These are phyloP conservation scores for Melanotaenia boesemani DNA, from an alignment of 2,797 vertebrate species.

Conservation along the genomic window DNA sequence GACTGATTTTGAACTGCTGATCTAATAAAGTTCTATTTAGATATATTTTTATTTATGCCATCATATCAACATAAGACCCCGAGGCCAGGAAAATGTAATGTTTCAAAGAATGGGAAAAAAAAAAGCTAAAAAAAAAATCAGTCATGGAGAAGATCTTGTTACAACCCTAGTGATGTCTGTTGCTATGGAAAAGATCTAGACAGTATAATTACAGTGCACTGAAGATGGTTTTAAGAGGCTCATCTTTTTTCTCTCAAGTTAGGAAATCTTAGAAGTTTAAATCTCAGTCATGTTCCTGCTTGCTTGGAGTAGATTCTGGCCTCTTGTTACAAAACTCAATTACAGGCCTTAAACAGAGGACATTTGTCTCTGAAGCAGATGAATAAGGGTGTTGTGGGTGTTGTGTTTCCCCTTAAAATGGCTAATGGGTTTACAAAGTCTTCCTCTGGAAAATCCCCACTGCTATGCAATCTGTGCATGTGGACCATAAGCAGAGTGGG, in stretches of 20 bases:
- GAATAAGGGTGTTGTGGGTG: conserved; percentile 23
- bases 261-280: conserved; percentile 36
- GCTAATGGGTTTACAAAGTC: conserved; percentile 32
- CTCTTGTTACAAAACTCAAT: conserved; percentile 54
- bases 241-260: conserved; percentile 31
- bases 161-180: conserved; percentile 18
- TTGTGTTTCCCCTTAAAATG: conserved; percentile 43
- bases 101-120: neutral
- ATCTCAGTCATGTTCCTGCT: conserved; percentile 45
- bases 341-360: conserved; percentile 56
- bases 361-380: conserved; percentile 48
- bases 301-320: conserved; percentile 33
- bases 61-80: neutral
- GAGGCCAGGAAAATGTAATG: conserved; percentile 1
- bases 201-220: conserved; percentile 54
- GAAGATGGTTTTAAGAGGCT: conserved; percentile 38
- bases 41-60: conserved; percentile 16
- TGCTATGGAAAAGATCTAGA: conserved; percentile 39
- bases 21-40: conserved; percentile 39
- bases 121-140: neutral
- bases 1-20: conserved; percentile 17
- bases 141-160: conserved; percentile 18
- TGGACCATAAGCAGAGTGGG: conserved; percentile 2
- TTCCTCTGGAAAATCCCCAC: conserved; percentile 41
- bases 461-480: conserved; percentile 34